Conservation (phyloP, 1,140 invertebrate genomes). For the Lucilia sericata region DNA sequence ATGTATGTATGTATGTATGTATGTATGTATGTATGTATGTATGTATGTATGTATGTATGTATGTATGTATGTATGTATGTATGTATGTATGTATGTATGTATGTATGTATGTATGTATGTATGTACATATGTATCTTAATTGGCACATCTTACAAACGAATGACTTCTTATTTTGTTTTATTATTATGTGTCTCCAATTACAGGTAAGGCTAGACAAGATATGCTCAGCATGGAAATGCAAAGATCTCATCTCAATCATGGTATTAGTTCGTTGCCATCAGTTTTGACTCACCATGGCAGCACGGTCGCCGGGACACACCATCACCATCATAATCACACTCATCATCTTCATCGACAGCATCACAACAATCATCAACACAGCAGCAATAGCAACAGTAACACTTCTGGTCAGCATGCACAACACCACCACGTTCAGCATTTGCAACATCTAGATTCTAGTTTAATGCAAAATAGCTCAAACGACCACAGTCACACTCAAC, state of each 20-base stretch:
- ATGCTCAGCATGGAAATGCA: slow-evolving; percentile 66
- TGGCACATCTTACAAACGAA: too few species aligned
- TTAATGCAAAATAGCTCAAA: slow-evolving; percentile 43
- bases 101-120: too few species aligned
- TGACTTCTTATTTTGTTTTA: too few species aligned
- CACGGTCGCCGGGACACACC: not conserved
- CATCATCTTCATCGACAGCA: slow-evolving; percentile 53
- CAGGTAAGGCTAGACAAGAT: slow-evolving; percentile 52
- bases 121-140: too few species aligned
- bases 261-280: slow-evolving; percentile 54
- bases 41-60: too few species aligned
- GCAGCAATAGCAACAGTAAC: slow-evolving; percentile 47
- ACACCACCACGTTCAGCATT: slow-evolving; percentile 46
- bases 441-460: not conserved
- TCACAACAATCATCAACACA: slow-evolving; percentile 39
- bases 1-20: too few species aligned
- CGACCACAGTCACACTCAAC: slow-evolving; percentile 51
- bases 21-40: too few species aligned
- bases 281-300: slow-evolving; percentile 46
- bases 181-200: slow-evolving; percentile 37
- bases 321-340: slow-evolving; percentile 28
- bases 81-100: too few species aligned
- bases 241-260: slow-evolving; percentile 56
- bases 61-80: too few species aligned
- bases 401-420: slow-evolving; percentile 50